Conservation (phyloP, 1,140 invertebrate genomes). For the Drosophila ohnishii region DNA sequence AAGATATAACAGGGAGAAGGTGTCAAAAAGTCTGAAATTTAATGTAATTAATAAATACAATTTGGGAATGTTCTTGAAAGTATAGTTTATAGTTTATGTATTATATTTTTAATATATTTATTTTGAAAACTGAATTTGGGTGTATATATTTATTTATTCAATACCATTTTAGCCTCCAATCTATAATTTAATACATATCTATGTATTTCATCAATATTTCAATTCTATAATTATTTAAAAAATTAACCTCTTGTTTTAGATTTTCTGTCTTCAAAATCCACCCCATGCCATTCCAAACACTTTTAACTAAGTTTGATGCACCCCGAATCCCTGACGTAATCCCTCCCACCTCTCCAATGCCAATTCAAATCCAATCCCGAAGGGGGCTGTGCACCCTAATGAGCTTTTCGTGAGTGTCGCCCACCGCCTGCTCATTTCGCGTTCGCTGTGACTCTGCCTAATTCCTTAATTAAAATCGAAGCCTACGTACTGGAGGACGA, state of each 20-base stretch:
- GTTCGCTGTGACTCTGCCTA: slow-evolving; percentile 53
- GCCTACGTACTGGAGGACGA: slow-evolving; percentile 50
- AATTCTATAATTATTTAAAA: too few relatives aligned
- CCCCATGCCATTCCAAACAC: neutral
- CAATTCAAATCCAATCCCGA: slow-evolving; percentile 13
- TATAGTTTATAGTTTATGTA: too few relatives aligned
- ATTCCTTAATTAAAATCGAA: slow-evolving; percentile 81
- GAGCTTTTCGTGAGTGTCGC: slow-evolving; percentile 56
- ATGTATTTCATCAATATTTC: neutral
- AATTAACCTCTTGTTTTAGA: too few relatives aligned
- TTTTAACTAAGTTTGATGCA: slow-evolving; percentile 41
- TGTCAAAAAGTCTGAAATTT: neutral
- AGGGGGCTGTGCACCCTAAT: slow-evolving; percentile 44
- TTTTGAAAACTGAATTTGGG: neutral
- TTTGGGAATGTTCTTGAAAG: too few relatives aligned
- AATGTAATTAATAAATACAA: neutral
- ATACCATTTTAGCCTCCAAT: too few relatives aligned
- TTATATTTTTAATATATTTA: too few relatives aligned
- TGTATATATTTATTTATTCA: neutral
- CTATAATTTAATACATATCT: too few relatives aligned
- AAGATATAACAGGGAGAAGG: neutral
- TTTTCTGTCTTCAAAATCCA: neutral
- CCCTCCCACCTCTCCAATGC: neutral
- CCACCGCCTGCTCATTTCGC: slow-evolving; percentile 47
- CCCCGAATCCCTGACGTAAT: slow-evolving; percentile 25